phyloP scores from a whole-genome alignment of 1,140 invertebrate genomes.

The Chironomus tepperi region DNA sequence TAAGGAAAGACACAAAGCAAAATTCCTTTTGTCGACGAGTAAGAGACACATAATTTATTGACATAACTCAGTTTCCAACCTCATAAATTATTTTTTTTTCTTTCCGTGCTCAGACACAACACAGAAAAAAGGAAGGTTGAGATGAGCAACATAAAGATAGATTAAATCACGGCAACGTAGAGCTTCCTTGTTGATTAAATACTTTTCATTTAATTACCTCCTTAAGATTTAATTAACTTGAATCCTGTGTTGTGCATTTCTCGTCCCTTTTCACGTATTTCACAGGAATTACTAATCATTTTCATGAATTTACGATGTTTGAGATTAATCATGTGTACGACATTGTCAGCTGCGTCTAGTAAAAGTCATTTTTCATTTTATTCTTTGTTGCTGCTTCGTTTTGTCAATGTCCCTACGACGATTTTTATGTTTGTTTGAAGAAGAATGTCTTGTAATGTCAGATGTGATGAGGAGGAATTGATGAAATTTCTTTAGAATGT shows the following conservation, averaged over 20 bases:
- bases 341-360: no score
- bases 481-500: no score
- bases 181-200: not conserved
- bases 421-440: no score
- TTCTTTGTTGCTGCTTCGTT: no score
- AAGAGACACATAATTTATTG: slow-evolving; percentile 1
- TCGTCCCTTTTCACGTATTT: not conserved
- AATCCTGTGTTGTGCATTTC: not conserved
- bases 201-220: not conserved
- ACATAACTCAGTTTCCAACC: not conserved
- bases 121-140: not conserved
- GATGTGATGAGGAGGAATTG: no score
- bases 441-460: no score
- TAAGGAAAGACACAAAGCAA: not conserved
- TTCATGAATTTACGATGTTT: no score
- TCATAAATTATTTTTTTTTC: slow-evolving; percentile 11
- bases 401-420: no score
- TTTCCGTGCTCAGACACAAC: not conserved
- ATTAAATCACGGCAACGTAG: no score
- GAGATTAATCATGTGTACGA: no score
- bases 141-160: not conserved
- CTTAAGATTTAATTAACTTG: not conserved
- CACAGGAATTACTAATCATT: not conserved
- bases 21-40: not conserved
- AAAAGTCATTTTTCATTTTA: no score